Base-by-base conservation (phyloP, 2,888 invertebrate genomes). In the Sepiola atlantica region DNA sequence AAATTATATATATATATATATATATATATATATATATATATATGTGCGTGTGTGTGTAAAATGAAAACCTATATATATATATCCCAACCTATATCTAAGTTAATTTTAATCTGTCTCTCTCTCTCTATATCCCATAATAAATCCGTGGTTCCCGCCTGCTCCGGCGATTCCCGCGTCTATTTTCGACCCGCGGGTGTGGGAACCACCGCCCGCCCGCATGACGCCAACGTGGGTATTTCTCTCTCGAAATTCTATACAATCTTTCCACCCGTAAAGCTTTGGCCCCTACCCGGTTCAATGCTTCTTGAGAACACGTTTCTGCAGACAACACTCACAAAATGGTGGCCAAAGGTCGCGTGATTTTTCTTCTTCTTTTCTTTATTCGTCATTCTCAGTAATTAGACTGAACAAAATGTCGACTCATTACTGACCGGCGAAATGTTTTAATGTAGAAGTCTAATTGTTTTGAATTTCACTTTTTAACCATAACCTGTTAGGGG, bases 231-330 rank as follows among this genome's bases (percentile, higher is more conserved):
- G 77, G n/a, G 77, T 77, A 77, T 77, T 77, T 77, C 18, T 77
- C 77, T 77, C 77, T 77, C 77, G 77, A 77, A 77, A 77, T 77
- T 77, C 77, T 77, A 77, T n/a, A n/a, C 77, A 77, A n/a, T 32
- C n/a, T 77, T 32, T 77, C 77, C n/a, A 77, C 77, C 77, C 77
- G 32, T 77, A 32, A 77, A 77, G 16, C 16, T 77, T 77, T 77
- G 77, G 77, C 77, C 77, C 32, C 32, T 77, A n/a, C 77, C 4
- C 77, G 77, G 14, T 8, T 45, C 45, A 45, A n/a, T n/a, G 32
- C n/a, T 14, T n/a, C n/a, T n/a, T 77, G n/a, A 77, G 77, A 77
- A 77, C 77, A 14, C n/a, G 77, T 32, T 77, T 14, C 4, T n/a
- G n/a, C 77, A n/a, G 77, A 77, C 77, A 77, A 4, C 45, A 45